Percentiles rank a stretch among this genome's conserved stretches.
Conservation (phyloP, 2,888 invertebrate genomes). For the Euzophera pinguis region DNA sequence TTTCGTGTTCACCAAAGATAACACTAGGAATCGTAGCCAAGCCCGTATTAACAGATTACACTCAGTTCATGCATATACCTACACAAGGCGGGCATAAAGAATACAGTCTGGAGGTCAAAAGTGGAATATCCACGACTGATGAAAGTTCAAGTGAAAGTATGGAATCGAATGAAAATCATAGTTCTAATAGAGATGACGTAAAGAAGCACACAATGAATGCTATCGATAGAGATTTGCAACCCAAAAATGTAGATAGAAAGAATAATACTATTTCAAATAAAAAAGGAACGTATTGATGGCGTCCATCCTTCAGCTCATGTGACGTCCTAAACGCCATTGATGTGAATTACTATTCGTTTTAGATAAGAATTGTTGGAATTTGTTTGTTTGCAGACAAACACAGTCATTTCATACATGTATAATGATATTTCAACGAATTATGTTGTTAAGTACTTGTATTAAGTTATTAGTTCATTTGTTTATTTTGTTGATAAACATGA, state of each 20-base stretch:
- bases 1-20: conserved; percentile 47
- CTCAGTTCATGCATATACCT: background rate
- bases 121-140: background rate
- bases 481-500: too few species aligned
- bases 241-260: conserved; percentile 11
- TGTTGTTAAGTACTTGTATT: background rate
- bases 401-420: background rate
- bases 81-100: too few species aligned
- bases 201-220: background rate
- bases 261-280: background rate
- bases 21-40: conserved; percentile 26
- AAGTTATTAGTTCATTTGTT: too few species aligned
- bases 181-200: background rate
- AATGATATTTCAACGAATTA: background rate
- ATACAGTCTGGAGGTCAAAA: background rate
- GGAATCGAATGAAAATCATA: background rate
- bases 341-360: background rate
- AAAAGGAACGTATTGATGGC: background rate
- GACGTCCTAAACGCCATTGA: background rate
- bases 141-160: background rate
- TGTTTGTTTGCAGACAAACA: background rate
- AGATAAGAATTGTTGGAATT: background rate
- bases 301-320: background rate
- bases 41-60: background rate
- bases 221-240: conserved; percentile 1